Evolutionary conservation across 2,888 invertebrate genomes (phyloP), one percentile per base, ranked within the genome.

Genomic region (Lordiphosa andalusiaca): DNA sequence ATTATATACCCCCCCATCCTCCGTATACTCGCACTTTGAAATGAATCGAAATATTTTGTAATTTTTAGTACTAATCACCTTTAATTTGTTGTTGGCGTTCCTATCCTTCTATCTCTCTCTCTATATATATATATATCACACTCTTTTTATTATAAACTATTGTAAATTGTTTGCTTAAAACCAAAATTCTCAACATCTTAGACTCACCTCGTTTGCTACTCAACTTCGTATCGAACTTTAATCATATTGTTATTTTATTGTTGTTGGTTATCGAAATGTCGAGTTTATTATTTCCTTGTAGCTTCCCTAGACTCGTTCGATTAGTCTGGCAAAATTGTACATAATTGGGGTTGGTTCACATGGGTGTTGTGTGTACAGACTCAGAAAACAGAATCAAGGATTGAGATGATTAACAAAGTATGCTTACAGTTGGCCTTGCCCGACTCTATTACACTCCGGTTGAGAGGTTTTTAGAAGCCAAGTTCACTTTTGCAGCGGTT

Each of bases 121-220:
- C 9, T 48, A 35, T 46, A n/a, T n/a, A n/a, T n/a, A n/a, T n/a
- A n/a, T n/a, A n/a, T n/a, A n/a, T n/a, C n/a, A n/a, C 10, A 12
- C 39, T 3, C 13, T 44, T 6, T 16, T 33, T 44, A n/a, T 48
- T 51, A 44, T 38, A 19, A 63, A 36, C 49, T 65, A 59, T 53
- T 76, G 72, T 83, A 74, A 16, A 71, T 62, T 69, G 42, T 42
- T 71, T 75, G 80, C 80, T 78, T 71, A 53, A 57, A 67, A 46
- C 49, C 42, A 58, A 23, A 25, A 25, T 7, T 30, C 9, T 30
- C 55, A 47, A 16, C 33, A 19, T 47, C 47, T 56, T 65, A 53
- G 54, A 66, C 55, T 71, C 59, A 75, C 46, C 53, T 42, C 25
- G 6, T 39, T 41, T 46, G 55, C 58, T 53, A 53, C 30, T 66